A percentile compares a stretch with the other conserved stretches of the same genome.
phyloP scores from a whole-genome alignment of 2,113 vertebrate species.

The Megatriorchis doriae region DNA sequence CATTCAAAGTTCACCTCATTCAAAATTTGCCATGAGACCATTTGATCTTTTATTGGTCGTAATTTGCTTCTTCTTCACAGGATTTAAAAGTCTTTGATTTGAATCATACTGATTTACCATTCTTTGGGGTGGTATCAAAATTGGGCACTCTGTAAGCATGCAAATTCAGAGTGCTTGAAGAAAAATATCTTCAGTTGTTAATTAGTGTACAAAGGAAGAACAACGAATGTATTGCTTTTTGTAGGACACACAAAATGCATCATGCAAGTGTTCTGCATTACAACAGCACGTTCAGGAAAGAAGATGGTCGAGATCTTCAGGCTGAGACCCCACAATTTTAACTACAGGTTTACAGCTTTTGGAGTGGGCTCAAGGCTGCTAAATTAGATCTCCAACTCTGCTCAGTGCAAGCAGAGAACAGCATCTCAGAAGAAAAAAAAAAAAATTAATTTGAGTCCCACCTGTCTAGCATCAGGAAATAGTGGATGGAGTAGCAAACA shows the following conservation, averaged over 20 bases:
- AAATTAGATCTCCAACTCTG: neutral
- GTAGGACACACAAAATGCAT: neutral
- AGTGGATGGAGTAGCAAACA: neutral
- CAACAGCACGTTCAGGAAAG: neutral
- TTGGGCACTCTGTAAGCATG: neutral
- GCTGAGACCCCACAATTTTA: neutral
- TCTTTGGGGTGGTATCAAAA: neutral
- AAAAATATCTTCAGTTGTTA: neutral
- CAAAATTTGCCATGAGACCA: neutral
- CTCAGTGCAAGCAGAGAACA: neutral
- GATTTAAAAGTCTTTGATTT: neutral
- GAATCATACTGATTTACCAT: neutral
- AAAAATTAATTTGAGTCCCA: neutral
- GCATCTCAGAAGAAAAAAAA: neutral
- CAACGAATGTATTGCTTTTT: neutral
- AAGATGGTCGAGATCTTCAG: too few relatives aligned
- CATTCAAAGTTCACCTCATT: neutral
- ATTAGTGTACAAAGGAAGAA: neutral
- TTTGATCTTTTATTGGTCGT: neutral
- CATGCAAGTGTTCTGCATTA: neutral
- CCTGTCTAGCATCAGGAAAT: neutral
- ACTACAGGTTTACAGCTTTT: neutral
- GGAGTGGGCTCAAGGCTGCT: neutral
- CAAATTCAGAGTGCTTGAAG: neutral
- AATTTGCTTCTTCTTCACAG: neutral